Evolutionary conservation across 1,140 invertebrate species (phyloP), one percentile per base, ranked within the genome.

Genomic region (Drosophila serrata): DNA sequence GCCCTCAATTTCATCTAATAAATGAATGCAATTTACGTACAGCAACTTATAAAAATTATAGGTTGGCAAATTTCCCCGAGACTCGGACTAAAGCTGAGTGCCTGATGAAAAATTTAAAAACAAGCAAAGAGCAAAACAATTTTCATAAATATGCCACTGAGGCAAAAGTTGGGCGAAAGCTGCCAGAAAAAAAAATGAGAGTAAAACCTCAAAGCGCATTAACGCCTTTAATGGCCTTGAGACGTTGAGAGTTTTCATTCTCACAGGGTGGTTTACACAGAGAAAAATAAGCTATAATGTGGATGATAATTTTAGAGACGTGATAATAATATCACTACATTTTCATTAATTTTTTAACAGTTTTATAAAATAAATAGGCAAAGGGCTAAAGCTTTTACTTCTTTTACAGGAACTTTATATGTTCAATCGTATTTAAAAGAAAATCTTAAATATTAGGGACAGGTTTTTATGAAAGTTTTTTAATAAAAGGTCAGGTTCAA

Each of bases 61-160:
- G 56, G 59, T 65, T 74, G 43, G 63, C 51, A 64, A 42, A 40
- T 57, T 60, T 65, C 33, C 35, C 29, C n/a, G 35, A 33, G 65
- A 40, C 42, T 57, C 49, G 39, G 39, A 69, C 49, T 40, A 9
- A 48, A 68, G 42, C 68, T 79, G 82, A 87, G 70, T 77, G 75
- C 33, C 69, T 79, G 63, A 88, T 87, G 40, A 87, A 87, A 87
- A 79, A 82, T 87, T 82, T 76, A 82, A 73, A 82, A 62, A 45
- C 60, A 48, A 45, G 61, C 77, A 67, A 46, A 84, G 69, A 77
- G 62, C 79, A 79, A 79, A 82, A 76, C 76, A 82, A 87, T 87
- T 86, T 86, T 82, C 79, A 82, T 87, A 87, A 87, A 87, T 87
- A 72, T 79, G 62, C 80, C 68, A 63, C 48, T 75, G 64, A 79